Evolutionary conservation across 1,140 invertebrate species (phyloP).

Genomic region (Listronotus bonariensis): DNA sequence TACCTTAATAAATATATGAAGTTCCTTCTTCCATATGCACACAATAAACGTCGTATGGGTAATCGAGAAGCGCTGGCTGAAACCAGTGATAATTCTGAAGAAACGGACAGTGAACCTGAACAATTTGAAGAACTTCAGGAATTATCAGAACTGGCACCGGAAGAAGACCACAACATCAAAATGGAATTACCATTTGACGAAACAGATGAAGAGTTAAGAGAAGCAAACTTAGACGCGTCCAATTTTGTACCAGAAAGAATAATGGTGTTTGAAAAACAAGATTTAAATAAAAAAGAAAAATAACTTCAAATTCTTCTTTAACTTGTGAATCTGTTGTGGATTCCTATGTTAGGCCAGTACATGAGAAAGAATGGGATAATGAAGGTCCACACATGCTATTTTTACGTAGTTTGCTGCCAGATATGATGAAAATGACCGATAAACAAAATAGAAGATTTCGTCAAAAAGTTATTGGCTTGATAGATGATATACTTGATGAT

Average conservation of each 20-base stretch:
- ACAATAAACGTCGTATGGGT: conserved; percentile 4
- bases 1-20: conserved; percentile 14
- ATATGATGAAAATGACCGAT: conserved; percentile 24
- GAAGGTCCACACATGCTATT: conserved; percentile 21
- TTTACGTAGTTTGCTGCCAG: conserved; percentile 14
- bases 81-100: conserved; percentile 2
- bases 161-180: too few species aligned
- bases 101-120: not conserved
- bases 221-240: too few species aligned
- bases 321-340: too few species aligned
- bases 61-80: not conserved
- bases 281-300: too few species aligned
- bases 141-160: too few species aligned
- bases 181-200: too few species aligned
- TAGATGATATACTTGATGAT: conserved; percentile 26
- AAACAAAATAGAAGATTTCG: conserved; percentile 20
- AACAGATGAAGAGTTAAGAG: too few species aligned
- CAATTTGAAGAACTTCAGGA: too few species aligned
- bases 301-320: too few species aligned
- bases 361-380: not conserved
- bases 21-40: conserved; percentile 11
- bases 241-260: too few species aligned
- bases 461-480: conserved; percentile 12
- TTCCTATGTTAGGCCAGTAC: not conserved
- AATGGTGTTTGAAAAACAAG: too few species aligned